Percentiles rank a stretch among this genome's conserved stretches.
phyloP scores from a whole-genome alignment of 2,113 vertebrate species.

The Tichodroma muraria region DNA sequence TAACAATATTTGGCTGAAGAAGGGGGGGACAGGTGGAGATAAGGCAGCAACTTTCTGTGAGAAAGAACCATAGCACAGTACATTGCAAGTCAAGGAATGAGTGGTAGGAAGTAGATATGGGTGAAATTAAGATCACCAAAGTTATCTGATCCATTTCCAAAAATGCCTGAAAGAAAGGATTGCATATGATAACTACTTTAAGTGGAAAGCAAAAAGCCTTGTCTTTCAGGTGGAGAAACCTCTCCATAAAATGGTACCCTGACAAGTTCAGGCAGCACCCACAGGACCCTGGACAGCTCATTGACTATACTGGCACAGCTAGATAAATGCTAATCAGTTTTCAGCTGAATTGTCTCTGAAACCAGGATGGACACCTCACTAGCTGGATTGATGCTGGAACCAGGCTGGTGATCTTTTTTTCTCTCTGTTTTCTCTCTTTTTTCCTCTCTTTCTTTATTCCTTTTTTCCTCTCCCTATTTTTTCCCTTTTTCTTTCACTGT shows the following conservation, averaged over 20 bases:
- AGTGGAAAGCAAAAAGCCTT: neutral
- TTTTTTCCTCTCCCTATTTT: neutral
- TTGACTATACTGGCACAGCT: neutral
- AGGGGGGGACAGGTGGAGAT: neutral
- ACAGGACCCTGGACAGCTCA: neutral
- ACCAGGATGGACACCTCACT: neutral
- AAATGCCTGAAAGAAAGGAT: neutral
- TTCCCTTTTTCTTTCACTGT: neutral
- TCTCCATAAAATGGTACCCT: neutral
- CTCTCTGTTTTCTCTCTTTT: neutral
- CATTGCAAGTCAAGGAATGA: neutral
- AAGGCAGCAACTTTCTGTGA: neutral
- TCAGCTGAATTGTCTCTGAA: neutral
- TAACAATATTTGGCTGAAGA: neutral
- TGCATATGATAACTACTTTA: neutral
- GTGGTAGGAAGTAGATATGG: neutral
- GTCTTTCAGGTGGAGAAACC: neutral
- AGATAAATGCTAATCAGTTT: rapidly evolving
- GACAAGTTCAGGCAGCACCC: too few species aligned
- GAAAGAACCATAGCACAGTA: neutral
- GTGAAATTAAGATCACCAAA: neutral
- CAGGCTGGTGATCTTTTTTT: too few species aligned
- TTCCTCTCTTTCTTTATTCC: neutral
- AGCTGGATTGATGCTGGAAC: neutral
- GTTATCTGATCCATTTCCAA: neutral